These are phyloP conservation scores for Uria lomvia DNA, from an alignment of 2,113 vertebrate genomes.

Conservation along the genomic window DNA sequence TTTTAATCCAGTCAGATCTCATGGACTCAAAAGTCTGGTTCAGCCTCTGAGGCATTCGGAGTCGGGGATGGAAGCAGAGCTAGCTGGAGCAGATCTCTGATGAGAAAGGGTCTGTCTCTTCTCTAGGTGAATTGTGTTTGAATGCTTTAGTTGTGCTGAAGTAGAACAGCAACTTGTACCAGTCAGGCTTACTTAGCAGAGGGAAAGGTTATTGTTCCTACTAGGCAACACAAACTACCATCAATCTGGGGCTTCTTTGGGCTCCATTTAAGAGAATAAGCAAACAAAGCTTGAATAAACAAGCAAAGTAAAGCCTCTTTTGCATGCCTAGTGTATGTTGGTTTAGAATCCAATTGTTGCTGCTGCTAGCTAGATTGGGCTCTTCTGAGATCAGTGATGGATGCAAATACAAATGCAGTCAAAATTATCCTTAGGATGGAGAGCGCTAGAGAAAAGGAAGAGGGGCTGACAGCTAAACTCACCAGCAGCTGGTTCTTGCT, in stretches of 20 bases:
- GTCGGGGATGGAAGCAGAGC: neutral
- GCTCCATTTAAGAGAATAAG: neutral
- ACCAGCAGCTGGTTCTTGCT: neutral
- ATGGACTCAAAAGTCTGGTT: neutral
- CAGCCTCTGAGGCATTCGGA: neutral
- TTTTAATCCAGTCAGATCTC: neutral
- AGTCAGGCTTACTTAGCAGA: neutral
- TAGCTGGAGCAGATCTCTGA: neutral
- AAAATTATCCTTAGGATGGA: neutral
- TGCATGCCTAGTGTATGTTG: neutral
- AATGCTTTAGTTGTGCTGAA: neutral
- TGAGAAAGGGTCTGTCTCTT: neutral
- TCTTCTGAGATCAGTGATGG: neutral
- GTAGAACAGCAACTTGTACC: neutral
- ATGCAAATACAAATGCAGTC: neutral
- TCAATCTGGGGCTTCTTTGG: neutral
- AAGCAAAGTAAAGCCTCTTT: neutral
- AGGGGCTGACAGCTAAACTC: neutral
- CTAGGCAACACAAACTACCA: neutral
- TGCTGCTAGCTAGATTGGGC: neutral
- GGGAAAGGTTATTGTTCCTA: neutral
- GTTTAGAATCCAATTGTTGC: neutral
- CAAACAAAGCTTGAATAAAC: constrained; percentile 34
- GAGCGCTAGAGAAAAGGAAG: neutral
- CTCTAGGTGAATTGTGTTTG: neutral